Conservation (phyloP, 2,888 invertebrate species). For the Rhorus exstirpatorius region DNA sequence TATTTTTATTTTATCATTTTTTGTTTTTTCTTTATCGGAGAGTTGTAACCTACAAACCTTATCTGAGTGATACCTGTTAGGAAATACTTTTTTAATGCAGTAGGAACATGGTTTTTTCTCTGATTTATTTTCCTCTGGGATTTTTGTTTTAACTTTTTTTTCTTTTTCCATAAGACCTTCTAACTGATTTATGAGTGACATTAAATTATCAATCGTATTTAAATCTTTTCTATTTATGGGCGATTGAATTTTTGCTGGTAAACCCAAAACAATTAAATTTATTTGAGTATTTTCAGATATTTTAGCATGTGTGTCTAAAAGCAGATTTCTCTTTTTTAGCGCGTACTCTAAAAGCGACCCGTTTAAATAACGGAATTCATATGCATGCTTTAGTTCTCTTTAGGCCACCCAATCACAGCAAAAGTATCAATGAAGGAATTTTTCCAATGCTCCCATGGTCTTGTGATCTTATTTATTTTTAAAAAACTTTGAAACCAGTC, state of each 20-base stretch:
- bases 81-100: too few species aligned
- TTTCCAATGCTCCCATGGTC: conserved; percentile 69
- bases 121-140: conserved; percentile 39
- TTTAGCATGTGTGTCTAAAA: conserved; percentile 69
- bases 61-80: too few species aligned
- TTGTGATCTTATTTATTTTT: conserved; percentile 64
- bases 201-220: conserved; percentile 59
- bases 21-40: too few species aligned
- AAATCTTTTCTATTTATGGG: conserved; percentile 52
- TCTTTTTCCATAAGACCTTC: conserved; percentile 16
- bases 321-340: conserved; percentile 71
- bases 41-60: too few species aligned
- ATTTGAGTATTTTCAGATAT: conserved; percentile 70
- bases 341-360: conserved; percentile 72
- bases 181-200: conserved; percentile 50
- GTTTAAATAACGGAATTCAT: conserved; percentile 69
- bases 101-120: too few species aligned
- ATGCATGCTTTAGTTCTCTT: conserved; percentile 70
- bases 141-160: conserved; percentile 23
- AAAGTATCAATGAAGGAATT: conserved; percentile 72
- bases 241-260: conserved; percentile 65
- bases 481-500: conserved; percentile 67
- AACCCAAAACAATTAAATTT: conserved; percentile 69
- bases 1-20: too few species aligned
- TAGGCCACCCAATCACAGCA: conserved; percentile 65